Evolutionary conservation across 2,113 vertebrate genomes (phyloP).

Genomic region (Ptilorrhoa leucosticta): DNA sequence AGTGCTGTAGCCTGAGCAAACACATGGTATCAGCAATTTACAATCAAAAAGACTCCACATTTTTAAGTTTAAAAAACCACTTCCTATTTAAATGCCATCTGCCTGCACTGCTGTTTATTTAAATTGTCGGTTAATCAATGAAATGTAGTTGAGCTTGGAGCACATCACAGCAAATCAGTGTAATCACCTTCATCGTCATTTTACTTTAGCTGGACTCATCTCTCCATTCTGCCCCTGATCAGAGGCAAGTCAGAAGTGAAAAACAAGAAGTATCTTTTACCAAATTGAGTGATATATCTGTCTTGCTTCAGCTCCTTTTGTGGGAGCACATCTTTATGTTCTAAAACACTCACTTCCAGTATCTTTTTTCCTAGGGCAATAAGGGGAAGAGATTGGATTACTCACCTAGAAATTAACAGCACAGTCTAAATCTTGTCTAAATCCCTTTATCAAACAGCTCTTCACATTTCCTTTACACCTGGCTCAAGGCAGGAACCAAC

Average conservation of each 20-base stretch:
- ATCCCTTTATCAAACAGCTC: background rate
- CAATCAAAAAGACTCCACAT: background rate
- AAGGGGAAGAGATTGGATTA: background rate
- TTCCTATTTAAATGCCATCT: background rate
- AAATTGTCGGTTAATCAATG: background rate
- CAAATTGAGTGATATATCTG: background rate
- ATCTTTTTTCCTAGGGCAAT: background rate
- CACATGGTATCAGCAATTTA: background rate
- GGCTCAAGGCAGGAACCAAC: background rate
- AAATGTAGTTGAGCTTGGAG: background rate
- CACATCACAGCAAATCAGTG: background rate
- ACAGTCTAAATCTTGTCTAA: background rate
- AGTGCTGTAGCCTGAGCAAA: background rate
- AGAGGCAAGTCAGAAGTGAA: background rate
- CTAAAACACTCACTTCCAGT: background rate
- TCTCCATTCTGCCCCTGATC: background rate
- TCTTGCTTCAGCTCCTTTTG: background rate
- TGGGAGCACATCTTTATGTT: background rate
- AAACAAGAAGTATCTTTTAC: background rate
- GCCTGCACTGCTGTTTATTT: background rate
- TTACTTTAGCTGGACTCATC: background rate
- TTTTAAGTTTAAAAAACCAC: background rate
- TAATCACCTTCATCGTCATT: background rate
- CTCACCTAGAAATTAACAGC: background rate
- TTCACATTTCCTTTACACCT: background rate